Base-by-base conservation (phyloP, 1,140 invertebrate genomes). In the Trinorchestia longiramus region DNA sequence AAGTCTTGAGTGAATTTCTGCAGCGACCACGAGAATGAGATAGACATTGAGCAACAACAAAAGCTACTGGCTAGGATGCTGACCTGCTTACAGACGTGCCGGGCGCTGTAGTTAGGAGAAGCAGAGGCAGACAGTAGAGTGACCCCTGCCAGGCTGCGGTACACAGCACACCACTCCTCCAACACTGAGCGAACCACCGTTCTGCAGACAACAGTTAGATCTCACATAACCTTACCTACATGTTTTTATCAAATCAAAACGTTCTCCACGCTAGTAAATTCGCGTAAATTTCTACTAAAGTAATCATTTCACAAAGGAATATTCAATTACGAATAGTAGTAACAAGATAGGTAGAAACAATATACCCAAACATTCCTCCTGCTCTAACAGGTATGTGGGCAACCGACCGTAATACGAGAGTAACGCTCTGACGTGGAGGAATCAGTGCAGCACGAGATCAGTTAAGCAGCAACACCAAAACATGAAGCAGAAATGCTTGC, bases 131-230 rank as follows among this genome's bases (percentile, higher is more conserved):
- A 23, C 92, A 94, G 92, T 17, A 45, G 43, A 0, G 92, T n/a
- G 3, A 94, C 41, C 8, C 43, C 43, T 0, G 40, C 92, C 28
- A 45, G 47, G 92, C 92, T 45, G 92, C 92, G 92, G 44, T 94
- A 94, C 92, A 94, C 47, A 62, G 42, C 77, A 47, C 43, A 43
- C 53, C 57, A 95, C 41, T 44, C 11, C 43, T 95, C 77, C 53
- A 92, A 87, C 95, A 96, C 77, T 95, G 96, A 77, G 11, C 28
- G 62, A 11, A 77, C 15, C 62, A 36, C 28, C 28, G 62, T 36
- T 36, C 62, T 77, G 62, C 36, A 3, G 28, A 36, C 3, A 15
- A 19, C 62, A 77, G 62, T 28, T 77, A 3, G 15, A 36, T 36
- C 15, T 77, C 62, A 77, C 28, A 23, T 77, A 6, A 53, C 19